phyloP scores from a whole-genome alignment of 2,888 invertebrate species.

The Brassicogethes aeneus region DNA sequence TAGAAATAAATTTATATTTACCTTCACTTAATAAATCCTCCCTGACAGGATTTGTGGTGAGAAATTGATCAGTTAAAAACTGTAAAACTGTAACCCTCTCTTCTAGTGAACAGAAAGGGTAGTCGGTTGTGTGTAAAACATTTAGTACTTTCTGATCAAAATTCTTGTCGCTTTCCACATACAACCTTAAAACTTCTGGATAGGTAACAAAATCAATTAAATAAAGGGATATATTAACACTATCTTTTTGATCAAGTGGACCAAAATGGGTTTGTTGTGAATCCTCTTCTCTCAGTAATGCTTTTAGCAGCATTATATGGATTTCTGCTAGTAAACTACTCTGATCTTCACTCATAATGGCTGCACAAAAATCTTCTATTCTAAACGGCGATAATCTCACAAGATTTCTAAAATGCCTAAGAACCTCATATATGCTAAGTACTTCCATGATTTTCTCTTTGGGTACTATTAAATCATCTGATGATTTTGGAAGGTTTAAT shows the following conservation, averaged over 20 bases:
- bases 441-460: constrained; percentile 70
- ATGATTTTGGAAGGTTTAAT: constrained; percentile 72
- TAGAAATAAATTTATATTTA: too few species aligned
- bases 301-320: constrained; percentile 88
- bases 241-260: constrained; percentile 94
- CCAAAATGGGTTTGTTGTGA: constrained; percentile 92
- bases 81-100: constrained; percentile 74
- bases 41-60: constrained; percentile 85
- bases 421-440: constrained; percentile 87
- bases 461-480: constrained; percentile 81
- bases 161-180: constrained; percentile 81
- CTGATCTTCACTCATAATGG: constrained; percentile 85
- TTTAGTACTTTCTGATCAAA: constrained; percentile 66
- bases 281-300: constrained; percentile 87
- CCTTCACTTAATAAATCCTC: constrained; percentile 93
- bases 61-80: constrained; percentile 89
- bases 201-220: constrained; percentile 93
- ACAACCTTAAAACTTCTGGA: constrained; percentile 85
- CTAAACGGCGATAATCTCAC: constrained; percentile 90
- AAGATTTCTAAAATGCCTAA: constrained; percentile 84
- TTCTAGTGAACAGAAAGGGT: constrained; percentile 78
- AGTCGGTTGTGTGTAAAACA: constrained; percentile 66
- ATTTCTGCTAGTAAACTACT: constrained; percentile 86
- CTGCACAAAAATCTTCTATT: constrained; percentile 95
- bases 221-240: constrained; percentile 87